These are phyloP conservation scores for Luscinia luscinia DNA, from an alignment of 2,797 vertebrate genomes.

Conservation along the genomic window DNA sequence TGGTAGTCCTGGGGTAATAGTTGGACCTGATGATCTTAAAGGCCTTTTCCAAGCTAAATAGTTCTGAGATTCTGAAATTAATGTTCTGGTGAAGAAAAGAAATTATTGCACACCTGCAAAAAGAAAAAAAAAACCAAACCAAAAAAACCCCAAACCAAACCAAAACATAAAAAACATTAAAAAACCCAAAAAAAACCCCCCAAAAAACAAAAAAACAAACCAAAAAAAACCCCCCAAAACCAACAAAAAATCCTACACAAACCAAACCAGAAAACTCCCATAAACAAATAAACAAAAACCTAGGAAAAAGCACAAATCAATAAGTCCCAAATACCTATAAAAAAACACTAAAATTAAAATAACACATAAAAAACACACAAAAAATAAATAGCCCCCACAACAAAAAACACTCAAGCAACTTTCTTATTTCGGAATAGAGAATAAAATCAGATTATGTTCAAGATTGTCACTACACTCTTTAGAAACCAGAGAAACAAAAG, in stretches of 20 bases:
- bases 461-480: not conserved
- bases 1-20: not conserved
- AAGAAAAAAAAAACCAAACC: too few relatives aligned
- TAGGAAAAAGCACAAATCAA: not conserved
- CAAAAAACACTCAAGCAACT: accelerated
- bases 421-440: not conserved
- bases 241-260: not conserved
- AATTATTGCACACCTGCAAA: not conserved
- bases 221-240: not conserved
- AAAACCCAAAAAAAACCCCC: not conserved
- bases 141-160: too few relatives aligned
- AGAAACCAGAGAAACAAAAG: not conserved
- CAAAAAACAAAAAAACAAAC: too few relatives aligned
- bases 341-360: not conserved
- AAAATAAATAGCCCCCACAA: too few relatives aligned
- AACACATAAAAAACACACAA: not conserved
- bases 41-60: not conserved
- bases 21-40: not conserved
- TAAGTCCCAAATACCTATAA: not conserved
- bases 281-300: not conserved
- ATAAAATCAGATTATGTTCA: not conserved
- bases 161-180: too few relatives aligned
- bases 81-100: not conserved
- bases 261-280: not conserved
- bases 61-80: not conserved